Conservation (phyloP, 2,113 vertebrate genomes). For the Rafetus swinhoei region DNA sequence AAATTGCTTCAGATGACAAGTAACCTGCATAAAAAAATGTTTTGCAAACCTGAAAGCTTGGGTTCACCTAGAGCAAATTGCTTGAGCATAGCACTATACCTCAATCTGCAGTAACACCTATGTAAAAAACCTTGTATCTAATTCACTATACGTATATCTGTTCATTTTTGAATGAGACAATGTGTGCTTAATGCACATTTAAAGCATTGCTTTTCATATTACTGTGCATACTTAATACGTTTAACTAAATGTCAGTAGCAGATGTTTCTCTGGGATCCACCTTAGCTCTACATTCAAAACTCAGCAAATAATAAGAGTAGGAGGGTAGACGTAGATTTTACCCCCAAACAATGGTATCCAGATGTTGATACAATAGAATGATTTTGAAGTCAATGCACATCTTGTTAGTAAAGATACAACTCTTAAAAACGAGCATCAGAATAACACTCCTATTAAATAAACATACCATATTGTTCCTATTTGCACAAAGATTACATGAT, state of each 20-base stretch:
- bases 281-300: background rate
- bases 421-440: conserved; percentile 31
- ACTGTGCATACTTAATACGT: background rate
- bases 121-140: background rate
- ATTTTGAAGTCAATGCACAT: conserved; percentile 22
- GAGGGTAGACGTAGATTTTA: background rate
- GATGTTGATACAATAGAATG: conserved; percentile 1
- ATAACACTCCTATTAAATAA: conserved; percentile 16
- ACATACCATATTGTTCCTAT: background rate
- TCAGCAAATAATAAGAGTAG: background rate
- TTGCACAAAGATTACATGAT: conserved; percentile 35
- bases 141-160: background rate
- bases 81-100: background rate
- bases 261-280: background rate
- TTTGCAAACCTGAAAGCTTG: background rate
- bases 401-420: conserved; percentile 46
- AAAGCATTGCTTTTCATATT: background rate
- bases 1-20: background rate
- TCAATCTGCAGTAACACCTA: background rate
- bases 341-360: background rate
- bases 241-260: background rate
- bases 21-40: background rate
- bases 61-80: background rate
- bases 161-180: background rate
- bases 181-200: background rate